A percentile compares a stretch with the other conserved stretches of the same genome.
These are phyloP conservation scores for Melanaphis sacchari DNA, from an alignment of 1,140 invertebrate species.

Conservation along the genomic window DNA sequence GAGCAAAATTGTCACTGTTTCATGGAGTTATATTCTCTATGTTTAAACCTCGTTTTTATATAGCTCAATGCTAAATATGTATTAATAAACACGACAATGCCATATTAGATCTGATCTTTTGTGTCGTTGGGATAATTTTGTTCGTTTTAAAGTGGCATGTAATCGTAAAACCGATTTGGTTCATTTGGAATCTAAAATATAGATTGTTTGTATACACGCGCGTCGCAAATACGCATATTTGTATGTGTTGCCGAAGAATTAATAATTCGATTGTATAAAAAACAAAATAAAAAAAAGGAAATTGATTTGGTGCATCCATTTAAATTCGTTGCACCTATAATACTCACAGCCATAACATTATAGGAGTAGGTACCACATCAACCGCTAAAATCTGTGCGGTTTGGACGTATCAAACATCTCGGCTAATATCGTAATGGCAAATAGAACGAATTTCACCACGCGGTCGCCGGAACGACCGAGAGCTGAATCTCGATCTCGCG, in stretches of 20 bases:
- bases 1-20: too few relatives aligned
- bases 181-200: not conserved
- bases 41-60: too few relatives aligned
- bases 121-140: not conserved
- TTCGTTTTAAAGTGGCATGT: not conserved
- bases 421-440: not conserved
- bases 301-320: not conserved
- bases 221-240: not conserved
- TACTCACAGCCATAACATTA: not conserved
- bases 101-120: not conserved
- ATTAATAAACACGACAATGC: not conserved
- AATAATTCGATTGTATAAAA: not conserved
- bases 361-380: not conserved
- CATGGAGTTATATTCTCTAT: too few relatives aligned
- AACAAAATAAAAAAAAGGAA: not conserved
- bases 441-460: not conserved
- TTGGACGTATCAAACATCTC: not conserved
- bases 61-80: too few relatives aligned
- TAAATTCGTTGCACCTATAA: not conserved
- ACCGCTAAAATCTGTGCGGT: not conserved
- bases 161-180: not conserved
- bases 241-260: not conserved
- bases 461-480: not conserved
- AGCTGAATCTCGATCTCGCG: not conserved
- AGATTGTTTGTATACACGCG: not conserved